These are phyloP conservation scores for Cossypha heuglini DNA, from an alignment of 2,797 vertebrate genomes.

Conservation along the genomic window DNA sequence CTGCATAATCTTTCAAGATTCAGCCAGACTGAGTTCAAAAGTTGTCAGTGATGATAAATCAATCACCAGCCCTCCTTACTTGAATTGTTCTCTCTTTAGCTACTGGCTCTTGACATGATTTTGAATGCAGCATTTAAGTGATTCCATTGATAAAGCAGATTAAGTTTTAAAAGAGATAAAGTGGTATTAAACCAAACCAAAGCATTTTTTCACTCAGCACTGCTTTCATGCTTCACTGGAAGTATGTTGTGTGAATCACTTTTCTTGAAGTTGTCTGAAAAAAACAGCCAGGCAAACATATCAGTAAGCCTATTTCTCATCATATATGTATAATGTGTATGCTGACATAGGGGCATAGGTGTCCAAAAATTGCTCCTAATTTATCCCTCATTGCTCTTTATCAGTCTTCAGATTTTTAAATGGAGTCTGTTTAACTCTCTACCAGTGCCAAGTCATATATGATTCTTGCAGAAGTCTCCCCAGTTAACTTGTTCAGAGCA, in stretches of 20 bases:
- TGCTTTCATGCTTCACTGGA: not conserved
- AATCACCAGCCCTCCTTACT: not conserved
- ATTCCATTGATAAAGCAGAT: not conserved
- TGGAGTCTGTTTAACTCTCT: not conserved
- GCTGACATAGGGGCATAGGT: not conserved
- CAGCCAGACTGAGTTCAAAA: not conserved
- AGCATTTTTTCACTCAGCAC: not conserved
- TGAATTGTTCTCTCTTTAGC: not conserved
- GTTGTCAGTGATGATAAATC: not conserved
- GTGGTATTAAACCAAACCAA: not conserved
- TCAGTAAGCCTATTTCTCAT: not conserved
- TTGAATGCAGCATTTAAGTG: not conserved
- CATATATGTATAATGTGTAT: not conserved
- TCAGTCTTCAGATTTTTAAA: not conserved
- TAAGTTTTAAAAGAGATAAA: not conserved
- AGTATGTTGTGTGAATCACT: not conserved
- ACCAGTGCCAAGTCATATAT: not conserved
- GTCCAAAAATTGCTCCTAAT: not conserved
- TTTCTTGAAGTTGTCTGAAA: not conserved
- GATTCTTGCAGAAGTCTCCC: not conserved
- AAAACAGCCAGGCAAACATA: not conserved
- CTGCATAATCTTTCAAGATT: not conserved
- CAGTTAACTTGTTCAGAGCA: not conserved
- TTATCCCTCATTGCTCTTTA: not conserved
- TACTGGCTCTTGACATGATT: not conserved